phyloP scores from a whole-genome alignment of 2,113 vertebrate genomes.

The Chaenogobius annularis region DNA sequence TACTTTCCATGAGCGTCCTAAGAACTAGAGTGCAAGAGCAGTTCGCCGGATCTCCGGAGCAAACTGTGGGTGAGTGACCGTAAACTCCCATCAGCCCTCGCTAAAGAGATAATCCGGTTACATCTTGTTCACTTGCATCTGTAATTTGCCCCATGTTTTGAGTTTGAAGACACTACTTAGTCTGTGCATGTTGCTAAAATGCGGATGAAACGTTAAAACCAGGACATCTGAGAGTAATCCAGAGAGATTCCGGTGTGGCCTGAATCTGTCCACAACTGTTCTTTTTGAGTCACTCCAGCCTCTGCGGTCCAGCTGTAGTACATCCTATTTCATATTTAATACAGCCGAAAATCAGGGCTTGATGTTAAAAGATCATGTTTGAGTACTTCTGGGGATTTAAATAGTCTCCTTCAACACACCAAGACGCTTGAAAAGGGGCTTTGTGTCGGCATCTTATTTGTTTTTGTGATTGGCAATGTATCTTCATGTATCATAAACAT shows the following conservation, averaged over 20 bases:
- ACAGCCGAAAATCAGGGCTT: background rate
- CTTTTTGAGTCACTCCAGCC: background rate
- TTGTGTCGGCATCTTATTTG: too few species aligned
- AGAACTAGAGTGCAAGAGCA: background rate
- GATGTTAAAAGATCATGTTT: background rate
- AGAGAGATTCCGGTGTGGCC: background rate
- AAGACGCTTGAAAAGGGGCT: background rate
- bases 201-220: background rate
- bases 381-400: background rate
- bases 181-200: background rate
- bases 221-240: background rate
- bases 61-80: background rate
- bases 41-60: background rate
- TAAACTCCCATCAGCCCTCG: background rate
- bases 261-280: slow-evolving; percentile 11
- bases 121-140: slow-evolving; percentile 7
- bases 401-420: background rate
- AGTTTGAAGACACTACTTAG: background rate
- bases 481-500: too few species aligned
- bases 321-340: background rate
- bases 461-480: too few species aligned
- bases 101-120: background rate
- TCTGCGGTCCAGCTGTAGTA: background rate
- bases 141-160: background rate
- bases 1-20: background rate